Conservation (phyloP, 2,797 vertebrate species). For the Muraenolepis orangiensis region DNA sequence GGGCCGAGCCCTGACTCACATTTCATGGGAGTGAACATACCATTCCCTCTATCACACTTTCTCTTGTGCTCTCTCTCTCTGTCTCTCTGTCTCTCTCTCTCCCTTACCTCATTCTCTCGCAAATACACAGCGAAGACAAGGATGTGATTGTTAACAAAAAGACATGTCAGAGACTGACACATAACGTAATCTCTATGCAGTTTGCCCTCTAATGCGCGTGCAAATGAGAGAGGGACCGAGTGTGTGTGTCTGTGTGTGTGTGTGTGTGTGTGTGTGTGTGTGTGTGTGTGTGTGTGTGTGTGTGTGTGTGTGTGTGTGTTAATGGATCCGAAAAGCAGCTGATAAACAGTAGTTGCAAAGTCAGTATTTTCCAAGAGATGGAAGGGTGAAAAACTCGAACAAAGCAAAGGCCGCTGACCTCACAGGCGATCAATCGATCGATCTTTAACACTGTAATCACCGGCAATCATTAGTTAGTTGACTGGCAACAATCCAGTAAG, state of each 20-base stretch:
- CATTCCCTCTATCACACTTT: slow-evolving; percentile 25
- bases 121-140: slow-evolving; percentile 36
- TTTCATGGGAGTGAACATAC: slow-evolving; percentile 60
- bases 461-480: neutral
- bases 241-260: neutral
- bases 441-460: no score
- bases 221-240: neutral
- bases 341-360: neutral
- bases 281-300: neutral
- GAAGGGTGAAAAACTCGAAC: neutral
- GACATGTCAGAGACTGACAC: slow-evolving; percentile 10
- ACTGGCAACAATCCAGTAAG: neutral
- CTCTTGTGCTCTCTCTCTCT: slow-evolving; percentile 21
- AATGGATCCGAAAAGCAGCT: neutral
- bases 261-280: neutral
- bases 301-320: neutral
- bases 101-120: neutral
- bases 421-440: neutral
- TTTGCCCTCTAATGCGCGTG: neutral
- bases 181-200: slow-evolving; percentile 5
- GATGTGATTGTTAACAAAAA: slow-evolving; percentile 33
- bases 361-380: neutral
- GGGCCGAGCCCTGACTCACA: slow-evolving; percentile 45
- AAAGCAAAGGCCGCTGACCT: neutral
- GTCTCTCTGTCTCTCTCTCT: slow-evolving; percentile 5